phyloP scores from a whole-genome alignment of 2,797 vertebrate genomes.

The Myotis pilosus region DNA sequence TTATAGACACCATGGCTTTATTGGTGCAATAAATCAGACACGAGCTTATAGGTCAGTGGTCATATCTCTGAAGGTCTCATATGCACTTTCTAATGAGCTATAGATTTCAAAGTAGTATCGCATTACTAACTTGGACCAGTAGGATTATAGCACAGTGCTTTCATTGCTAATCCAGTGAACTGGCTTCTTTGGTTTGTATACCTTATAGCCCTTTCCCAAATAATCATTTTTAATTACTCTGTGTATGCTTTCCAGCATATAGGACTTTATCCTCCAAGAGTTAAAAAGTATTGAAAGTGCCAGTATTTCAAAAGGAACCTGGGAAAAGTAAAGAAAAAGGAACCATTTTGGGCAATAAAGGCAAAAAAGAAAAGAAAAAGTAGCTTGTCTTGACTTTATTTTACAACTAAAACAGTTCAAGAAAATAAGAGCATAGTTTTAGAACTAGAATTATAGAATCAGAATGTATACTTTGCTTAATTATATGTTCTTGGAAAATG shows the following conservation, averaged over 20 bases:
- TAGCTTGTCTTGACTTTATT: background rate
- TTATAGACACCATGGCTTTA: background rate
- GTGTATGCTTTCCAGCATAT: background rate
- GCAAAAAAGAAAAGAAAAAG: background rate
- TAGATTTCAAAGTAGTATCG: background rate
- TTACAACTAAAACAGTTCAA: background rate
- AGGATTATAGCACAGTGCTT: background rate
- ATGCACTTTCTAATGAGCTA: background rate
- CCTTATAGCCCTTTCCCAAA: background rate
- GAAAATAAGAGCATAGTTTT: background rate
- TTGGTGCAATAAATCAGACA: background rate
- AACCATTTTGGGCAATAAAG: background rate
- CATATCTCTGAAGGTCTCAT: background rate
- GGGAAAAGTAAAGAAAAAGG: background rate
- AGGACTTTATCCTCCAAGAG: slow-evolving; percentile 39
- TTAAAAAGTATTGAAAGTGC: slow-evolving; percentile 4
- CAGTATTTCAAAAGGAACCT: slow-evolving; percentile 16
- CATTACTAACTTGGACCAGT: background rate
- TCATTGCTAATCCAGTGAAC: background rate
- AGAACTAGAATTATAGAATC: background rate
- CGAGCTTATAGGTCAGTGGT: background rate
- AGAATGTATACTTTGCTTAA: background rate
- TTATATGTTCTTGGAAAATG: background rate
- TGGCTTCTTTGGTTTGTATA: background rate
- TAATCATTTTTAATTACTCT: background rate